Evolutionary conservation across 2,797 vertebrate genomes (phyloP).

Genomic region (Orientallactaga sibirica): DNA sequence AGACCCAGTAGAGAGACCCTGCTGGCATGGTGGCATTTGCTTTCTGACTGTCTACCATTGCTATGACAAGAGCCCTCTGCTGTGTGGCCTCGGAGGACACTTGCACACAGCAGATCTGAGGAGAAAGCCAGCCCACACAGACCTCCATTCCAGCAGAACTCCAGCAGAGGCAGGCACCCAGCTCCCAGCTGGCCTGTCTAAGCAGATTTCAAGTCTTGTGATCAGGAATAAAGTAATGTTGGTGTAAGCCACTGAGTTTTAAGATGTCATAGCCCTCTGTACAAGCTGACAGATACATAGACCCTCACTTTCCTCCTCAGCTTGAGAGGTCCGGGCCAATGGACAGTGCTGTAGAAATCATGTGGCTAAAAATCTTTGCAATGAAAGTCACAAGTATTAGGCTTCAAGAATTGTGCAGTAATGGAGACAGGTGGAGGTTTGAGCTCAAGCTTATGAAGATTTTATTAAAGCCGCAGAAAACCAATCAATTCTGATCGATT

Average conservation of each 20-base stretch:
- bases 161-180: neutral
- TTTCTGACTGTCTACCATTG: neutral
- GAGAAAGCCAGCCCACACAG: no score
- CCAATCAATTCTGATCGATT: no score
- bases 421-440: no score
- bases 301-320: neutral
- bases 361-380: conserved; percentile 21
- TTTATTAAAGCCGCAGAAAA: no score
- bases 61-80: neutral
- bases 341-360: neutral
- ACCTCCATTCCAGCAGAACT: no score
- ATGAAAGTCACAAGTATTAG: neutral
- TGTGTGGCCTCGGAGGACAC: no score
- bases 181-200: no score
- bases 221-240: neutral
- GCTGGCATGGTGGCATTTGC: neutral
- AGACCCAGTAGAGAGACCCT: neutral
- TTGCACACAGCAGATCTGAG: no score
- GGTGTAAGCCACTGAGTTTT: neutral
- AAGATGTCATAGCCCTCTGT: neutral
- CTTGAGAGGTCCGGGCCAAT: neutral
- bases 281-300: neutral
- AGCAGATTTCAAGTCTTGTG: neutral
- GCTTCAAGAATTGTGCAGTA: no score
- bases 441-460: no score